Conservation (phyloP, 2,797 vertebrate species). For the Bradypus variegatus region DNA sequence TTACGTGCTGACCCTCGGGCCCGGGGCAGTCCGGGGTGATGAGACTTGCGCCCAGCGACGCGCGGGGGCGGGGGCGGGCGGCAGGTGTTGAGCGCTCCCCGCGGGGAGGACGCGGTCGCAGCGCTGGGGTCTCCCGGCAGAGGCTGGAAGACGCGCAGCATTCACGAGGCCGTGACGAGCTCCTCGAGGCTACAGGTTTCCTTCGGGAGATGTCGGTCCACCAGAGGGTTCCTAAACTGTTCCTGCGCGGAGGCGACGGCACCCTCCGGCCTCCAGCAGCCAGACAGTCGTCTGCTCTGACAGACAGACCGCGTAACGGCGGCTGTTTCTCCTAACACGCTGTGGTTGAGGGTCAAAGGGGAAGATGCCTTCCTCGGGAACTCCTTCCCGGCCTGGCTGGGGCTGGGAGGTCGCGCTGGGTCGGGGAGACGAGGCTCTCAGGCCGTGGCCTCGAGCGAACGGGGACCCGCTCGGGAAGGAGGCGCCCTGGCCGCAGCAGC, state of each 20-base stretch:
- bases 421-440: slow-evolving; percentile 43
- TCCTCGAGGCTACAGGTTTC: slow-evolving; percentile 60
- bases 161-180: slow-evolving; percentile 63
- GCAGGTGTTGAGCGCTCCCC: no score
- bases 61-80: no score
- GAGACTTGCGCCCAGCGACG: no score
- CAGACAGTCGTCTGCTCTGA: slow-evolving; percentile 18
- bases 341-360: slow-evolving; percentile 21
- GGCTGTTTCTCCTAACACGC: slow-evolving; percentile 23
- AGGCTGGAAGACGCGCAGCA: slow-evolving; percentile 13
- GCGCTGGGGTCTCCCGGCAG: no score
- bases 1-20: no score
- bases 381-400: slow-evolving; percentile 25
- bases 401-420: not conserved
- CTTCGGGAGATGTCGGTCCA: slow-evolving; percentile 65
- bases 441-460: slow-evolving; percentile 12
- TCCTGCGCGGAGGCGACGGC: slow-evolving; percentile 51
- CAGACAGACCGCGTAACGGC: not conserved
- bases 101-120: not conserved
- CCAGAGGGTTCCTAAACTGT: slow-evolving; percentile 55
- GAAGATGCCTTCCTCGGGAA: not conserved
- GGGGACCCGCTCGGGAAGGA: slow-evolving; percentile 44
- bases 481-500: not conserved
- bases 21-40: no score
- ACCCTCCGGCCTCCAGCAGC: slow-evolving; percentile 27